Evolutionary conservation across 2,797 vertebrate species (phyloP).

Genomic region (Nannoperca obscura): DNA sequence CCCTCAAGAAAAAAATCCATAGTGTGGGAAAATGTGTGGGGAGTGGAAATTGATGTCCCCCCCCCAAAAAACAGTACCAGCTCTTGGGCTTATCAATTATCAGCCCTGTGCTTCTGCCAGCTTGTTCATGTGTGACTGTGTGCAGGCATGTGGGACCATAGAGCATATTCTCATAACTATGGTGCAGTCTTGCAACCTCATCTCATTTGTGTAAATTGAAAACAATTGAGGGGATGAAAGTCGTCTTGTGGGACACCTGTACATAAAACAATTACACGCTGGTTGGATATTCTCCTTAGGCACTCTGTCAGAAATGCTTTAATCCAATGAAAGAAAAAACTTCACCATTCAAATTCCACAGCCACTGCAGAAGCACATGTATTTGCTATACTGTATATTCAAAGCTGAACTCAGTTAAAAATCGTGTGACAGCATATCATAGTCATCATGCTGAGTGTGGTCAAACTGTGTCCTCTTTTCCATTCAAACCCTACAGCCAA

Average conservation of each 20-base stretch:
- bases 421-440: constrained; percentile 46
- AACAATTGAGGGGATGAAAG: constrained; percentile 38
- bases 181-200: constrained; percentile 12
- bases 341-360: constrained; percentile 37
- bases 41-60: constrained; percentile 8
- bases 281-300: constrained; percentile 30
- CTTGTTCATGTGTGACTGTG: constrained; percentile 29
- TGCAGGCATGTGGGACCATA: constrained; percentile 8
- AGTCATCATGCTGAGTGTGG: constrained; percentile 45
- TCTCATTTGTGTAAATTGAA: constrained; percentile 33
- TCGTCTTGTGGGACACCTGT: constrained; percentile 33
- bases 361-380: constrained; percentile 2
- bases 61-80: constrained; percentile 7
- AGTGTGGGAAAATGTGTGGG: constrained; percentile 9
- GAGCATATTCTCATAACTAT: background rate
- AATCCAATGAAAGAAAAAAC: constrained; percentile 10
- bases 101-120: constrained; percentile 1
- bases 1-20: background rate
- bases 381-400: constrained; percentile 28
- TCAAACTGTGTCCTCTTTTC: constrained; percentile 38
- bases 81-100: constrained; percentile 30
- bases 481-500: constrained; percentile 4
- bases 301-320: constrained; percentile 37
- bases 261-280: constrained; percentile 26
- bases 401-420: constrained; percentile 44